A percentile compares a stretch with the other conserved stretches of the same genome.
These are phyloP conservation scores for Spodoptera litura DNA, from an alignment of 1,140 invertebrate species.

Conservation along the genomic window DNA sequence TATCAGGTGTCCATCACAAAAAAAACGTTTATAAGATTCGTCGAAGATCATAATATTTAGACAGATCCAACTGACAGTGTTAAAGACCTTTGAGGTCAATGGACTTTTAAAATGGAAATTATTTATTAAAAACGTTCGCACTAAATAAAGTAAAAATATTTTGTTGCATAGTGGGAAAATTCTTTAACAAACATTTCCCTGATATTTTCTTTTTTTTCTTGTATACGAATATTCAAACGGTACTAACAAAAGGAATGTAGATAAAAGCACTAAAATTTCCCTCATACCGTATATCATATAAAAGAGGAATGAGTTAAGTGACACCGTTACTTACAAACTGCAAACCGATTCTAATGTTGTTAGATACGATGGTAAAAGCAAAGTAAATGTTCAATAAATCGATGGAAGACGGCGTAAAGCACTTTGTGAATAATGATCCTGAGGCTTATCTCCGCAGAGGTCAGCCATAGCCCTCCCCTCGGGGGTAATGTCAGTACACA, in stretches of 20 bases:
- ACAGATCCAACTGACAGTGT: too few relatives aligned
- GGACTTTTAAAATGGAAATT: too few relatives aligned
- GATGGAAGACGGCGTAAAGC: neutral
- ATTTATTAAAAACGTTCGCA: too few relatives aligned
- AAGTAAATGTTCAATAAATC: slow-evolving; percentile 27
- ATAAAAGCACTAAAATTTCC: neutral
- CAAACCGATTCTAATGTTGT: slow-evolving; percentile 27
- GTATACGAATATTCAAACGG: neutral
- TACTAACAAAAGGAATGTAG: neutral
- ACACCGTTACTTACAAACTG: slow-evolving; percentile 39
- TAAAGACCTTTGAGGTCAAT: too few relatives aligned
- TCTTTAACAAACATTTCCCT: neutral
- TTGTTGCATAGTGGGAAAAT: neutral
- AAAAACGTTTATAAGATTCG: too few relatives aligned
- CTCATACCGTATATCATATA: slow-evolving; percentile 1
- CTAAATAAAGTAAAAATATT: too few relatives aligned
- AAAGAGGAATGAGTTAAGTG: slow-evolving; percentile 24
- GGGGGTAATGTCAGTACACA: slow-evolving; percentile 23
- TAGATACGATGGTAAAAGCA: slow-evolving; percentile 35
- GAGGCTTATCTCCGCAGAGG: neutral
- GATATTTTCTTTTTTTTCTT: neutral
- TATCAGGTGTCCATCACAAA: too few relatives aligned
- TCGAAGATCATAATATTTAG: too few relatives aligned
- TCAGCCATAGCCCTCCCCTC: neutral
- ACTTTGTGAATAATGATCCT: slow-evolving; percentile 6